Base-by-base conservation (phyloP, 2,113 vertebrate species). In the Takifugu flavidus region DNA sequence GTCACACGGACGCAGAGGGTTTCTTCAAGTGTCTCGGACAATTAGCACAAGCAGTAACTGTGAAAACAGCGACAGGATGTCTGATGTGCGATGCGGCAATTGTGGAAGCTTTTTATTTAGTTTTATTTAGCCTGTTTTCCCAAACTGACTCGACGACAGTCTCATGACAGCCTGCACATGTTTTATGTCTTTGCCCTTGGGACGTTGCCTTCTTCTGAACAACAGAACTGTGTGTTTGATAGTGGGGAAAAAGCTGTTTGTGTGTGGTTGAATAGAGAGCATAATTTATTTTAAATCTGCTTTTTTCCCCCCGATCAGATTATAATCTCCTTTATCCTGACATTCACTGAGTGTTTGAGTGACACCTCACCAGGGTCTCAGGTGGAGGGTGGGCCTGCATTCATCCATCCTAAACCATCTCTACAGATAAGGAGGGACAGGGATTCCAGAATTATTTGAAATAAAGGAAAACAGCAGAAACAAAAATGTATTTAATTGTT, bases 251-350 rank as follows among this genome's bases (percentile, higher is more conserved):
- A 34, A 15, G 50, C 47, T 54, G 62, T 50, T 53, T 31, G 28
- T 26, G 59, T 26, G 45, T 25, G 47, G 56, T 5, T 46, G 25
- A 25, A 6, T 45, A 31, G 31, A 55, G 53, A 60, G 46, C 29
- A 26, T 25, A 66, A 4, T 72, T 60, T 77, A 59, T 76, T 58
- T 66, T 55, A 8, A 65, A 43, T 46, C 53, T 71, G 62, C 59
- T 55, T 71, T 67, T 65, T 13, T 68, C 70, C 54, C 65, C 70
- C 54, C 65, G 54, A 71, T 86, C 57, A 80, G 80, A 87, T 88
- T 75, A 31, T 74, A 81, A 87, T 84, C 78, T 82, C 52, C 51
- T 80, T 82, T 59, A 58, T 65, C 49, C 72, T 83, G 81, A 71
- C 79, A 80, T 59, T 74, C 77, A 78, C 55, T 62, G 56, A 64